phyloP scores from a whole-genome alignment of 2,113 vertebrate genomes.

The Muntiacus muntjak region DNA sequence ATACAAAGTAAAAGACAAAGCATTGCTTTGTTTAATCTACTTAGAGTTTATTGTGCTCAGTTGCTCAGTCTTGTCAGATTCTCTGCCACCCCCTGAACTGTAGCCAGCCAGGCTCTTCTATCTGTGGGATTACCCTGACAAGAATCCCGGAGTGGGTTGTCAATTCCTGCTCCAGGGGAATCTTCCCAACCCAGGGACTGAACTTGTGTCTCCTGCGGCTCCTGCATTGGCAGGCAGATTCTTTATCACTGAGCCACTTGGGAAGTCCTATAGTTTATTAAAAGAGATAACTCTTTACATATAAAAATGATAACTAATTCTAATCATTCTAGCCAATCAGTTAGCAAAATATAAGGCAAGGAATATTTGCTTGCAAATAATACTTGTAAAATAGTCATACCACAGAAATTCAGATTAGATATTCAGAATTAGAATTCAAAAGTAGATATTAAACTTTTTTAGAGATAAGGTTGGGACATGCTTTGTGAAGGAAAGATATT shows the following conservation, averaged over 20 bases:
- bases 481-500: background rate
- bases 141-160: background rate
- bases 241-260: background rate
- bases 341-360: background rate
- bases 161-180: background rate
- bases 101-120: background rate
- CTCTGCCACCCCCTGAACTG: background rate
- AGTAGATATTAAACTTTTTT: background rate
- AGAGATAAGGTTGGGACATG: too few species aligned
- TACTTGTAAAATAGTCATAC: background rate
- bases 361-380: background rate
- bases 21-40: background rate
- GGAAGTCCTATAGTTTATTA: background rate
- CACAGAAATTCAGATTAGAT: background rate
- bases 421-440: background rate
- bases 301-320: background rate
- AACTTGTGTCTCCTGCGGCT: background rate
- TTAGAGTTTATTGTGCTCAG: background rate
- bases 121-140: background rate
- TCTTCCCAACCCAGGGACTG: background rate
- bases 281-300: background rate
- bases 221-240: background rate
- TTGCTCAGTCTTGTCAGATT: background rate
- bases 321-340: background rate
- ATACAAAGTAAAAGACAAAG: background rate